These are phyloP conservation scores for Rhynchotus rufescens DNA, from an alignment of 2,797 vertebrate genomes.

Conservation along the genomic window DNA sequence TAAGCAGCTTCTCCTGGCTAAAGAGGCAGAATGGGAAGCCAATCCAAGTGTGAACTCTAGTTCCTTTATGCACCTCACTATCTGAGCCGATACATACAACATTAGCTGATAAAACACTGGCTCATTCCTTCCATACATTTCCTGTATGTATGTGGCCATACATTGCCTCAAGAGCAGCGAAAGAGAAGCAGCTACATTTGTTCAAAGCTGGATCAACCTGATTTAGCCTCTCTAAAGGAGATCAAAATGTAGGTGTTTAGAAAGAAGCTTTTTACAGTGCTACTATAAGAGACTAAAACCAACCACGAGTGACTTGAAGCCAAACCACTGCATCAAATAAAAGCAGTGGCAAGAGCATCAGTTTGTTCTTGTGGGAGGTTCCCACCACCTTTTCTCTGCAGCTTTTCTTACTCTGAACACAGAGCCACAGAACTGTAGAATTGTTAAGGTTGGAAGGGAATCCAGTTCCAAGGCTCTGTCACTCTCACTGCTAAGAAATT, in stretches of 20 bases:
- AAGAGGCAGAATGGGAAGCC: neutral
- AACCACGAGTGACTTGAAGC: slow-evolving; percentile 21
- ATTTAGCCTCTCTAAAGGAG: neutral
- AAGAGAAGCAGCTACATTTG: neutral
- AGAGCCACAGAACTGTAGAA: too few species aligned
- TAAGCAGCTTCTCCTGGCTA: neutral
- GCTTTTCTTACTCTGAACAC: too few species aligned
- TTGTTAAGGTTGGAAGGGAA: too few species aligned
- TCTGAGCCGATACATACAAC: neutral
- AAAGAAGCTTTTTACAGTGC: neutral
- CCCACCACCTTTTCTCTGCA: slow-evolving; percentile 16
- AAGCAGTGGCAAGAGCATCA: neutral
- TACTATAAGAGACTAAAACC: neutral
- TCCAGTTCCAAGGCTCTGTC: too few species aligned
- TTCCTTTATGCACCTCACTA: neutral
- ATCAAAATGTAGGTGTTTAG: neutral
- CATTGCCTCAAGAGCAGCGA: neutral
- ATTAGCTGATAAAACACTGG: neutral
- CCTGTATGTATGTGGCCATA: neutral
- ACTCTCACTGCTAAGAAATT: too few species aligned
- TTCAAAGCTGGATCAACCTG: neutral
- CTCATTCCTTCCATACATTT: neutral
- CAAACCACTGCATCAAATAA: slow-evolving; percentile 52
- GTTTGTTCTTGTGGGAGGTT: slow-evolving; percentile 32
- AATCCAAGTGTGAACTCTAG: neutral